Conservation (phyloP, 2,797 vertebrate species). For the Varecia variegata region DNA sequence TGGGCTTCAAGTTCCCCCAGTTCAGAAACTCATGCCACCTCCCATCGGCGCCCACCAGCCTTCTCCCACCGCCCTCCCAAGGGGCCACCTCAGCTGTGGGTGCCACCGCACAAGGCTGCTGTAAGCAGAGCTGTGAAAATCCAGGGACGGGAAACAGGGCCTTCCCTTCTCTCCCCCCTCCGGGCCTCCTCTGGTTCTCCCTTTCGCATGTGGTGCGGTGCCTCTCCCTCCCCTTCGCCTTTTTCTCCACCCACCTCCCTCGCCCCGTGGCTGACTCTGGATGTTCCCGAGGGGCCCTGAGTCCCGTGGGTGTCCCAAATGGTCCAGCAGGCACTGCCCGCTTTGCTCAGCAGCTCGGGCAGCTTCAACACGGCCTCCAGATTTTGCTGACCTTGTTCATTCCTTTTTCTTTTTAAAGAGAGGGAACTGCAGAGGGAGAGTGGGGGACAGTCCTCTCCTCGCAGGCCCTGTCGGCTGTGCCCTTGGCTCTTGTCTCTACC, state of each 20-base stretch:
- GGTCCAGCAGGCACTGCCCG: background rate
- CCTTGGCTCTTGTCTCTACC: background rate
- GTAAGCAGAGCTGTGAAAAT: background rate
- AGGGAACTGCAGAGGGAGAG: background rate
- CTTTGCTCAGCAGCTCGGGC: background rate
- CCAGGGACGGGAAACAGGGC: background rate
- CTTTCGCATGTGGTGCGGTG: no score
- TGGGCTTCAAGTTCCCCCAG: background rate
- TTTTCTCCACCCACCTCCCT: background rate
- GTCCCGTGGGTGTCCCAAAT: background rate
- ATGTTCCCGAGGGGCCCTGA: background rate
- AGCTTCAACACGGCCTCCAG: background rate
- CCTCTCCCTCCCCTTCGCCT: background rate
- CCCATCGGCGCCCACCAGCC: background rate
- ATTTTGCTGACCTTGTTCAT: slow-evolving; percentile 42
- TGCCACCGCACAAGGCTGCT: background rate
- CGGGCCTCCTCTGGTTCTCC: background rate
- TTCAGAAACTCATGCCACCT: background rate
- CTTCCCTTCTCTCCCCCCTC: background rate
- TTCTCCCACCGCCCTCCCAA: background rate
- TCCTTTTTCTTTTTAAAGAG: slow-evolving; percentile 17
- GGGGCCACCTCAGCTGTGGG: background rate
- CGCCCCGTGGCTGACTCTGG: background rate
- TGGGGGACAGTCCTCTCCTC: background rate
- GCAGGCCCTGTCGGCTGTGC: background rate